Conservation (phyloP, 2,113 vertebrate species). For the Camelus bactrianus region DNA sequence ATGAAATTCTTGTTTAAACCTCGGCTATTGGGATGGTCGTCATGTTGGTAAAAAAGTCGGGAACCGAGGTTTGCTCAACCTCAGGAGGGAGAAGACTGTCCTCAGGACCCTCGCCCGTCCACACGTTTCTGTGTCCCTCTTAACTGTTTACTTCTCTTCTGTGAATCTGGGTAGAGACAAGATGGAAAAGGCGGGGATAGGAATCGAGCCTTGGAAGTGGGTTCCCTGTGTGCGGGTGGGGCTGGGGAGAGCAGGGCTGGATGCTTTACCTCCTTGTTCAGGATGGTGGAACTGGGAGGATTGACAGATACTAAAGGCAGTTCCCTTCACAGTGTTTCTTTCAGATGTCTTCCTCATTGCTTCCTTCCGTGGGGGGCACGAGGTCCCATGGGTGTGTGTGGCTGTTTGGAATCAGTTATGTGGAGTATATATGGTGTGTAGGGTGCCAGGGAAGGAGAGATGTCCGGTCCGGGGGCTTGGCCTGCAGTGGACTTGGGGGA, state of each 20-base stretch:
- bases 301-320: not conserved
- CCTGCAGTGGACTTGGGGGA: not conserved
- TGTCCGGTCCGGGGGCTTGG: not conserved
- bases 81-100: not conserved
- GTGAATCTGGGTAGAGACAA: not conserved
- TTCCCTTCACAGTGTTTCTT: slow-evolving; percentile 29
- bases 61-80: too few species aligned
- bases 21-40: not conserved
- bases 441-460: too few species aligned
- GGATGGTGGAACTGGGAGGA: not conserved
- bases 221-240: rapidly evolving
- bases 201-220: not conserved
- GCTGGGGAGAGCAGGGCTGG: too few species aligned
- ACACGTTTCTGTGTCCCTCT: not conserved
- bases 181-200: not conserved
- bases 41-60: not conserved
- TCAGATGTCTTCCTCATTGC: not conserved
- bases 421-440: not conserved
- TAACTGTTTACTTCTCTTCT: not conserved
- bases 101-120: not conserved
- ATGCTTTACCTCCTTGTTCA: not conserved
- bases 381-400: not conserved
- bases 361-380: not conserved
- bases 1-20: not conserved
- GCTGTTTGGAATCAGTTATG: not conserved